A percentile compares a stretch with the other conserved stretches of the same genome.
These are phyloP conservation scores for Onychorhynchus coronatus DNA, from an alignment of 2,113 vertebrate species.

Conservation along the genomic window DNA sequence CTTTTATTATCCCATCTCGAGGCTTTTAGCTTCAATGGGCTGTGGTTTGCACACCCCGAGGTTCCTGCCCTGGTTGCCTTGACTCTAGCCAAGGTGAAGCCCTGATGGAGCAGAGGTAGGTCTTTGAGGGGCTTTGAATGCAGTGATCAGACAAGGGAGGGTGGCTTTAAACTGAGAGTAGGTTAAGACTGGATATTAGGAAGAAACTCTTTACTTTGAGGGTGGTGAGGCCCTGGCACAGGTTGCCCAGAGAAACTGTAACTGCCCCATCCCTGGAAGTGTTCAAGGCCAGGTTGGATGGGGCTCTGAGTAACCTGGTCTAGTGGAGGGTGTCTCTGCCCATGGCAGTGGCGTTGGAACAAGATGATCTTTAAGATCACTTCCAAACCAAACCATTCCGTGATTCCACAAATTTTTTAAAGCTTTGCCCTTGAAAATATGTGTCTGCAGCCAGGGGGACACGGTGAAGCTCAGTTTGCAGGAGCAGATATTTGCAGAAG, in stretches of 20 bases:
- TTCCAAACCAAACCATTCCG: not conserved
- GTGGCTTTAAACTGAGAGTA: not conserved
- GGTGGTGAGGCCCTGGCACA: not conserved
- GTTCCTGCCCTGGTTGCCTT: not conserved
- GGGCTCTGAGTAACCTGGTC: not conserved
- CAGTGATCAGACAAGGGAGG: not conserved
- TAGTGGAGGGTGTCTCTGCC: not conserved
- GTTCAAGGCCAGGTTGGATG: fast-evolving
- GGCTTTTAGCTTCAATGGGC: not conserved
- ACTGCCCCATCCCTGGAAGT: not conserved
- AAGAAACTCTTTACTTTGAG: not conserved
- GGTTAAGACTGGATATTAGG: not conserved
- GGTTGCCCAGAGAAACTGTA: not conserved
- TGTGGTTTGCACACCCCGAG: not conserved
- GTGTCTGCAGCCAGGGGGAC: not conserved
- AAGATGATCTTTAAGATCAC: not conserved
- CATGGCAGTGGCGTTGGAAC: not conserved
- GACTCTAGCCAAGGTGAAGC: not conserved
- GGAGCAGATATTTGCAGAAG: not conserved
- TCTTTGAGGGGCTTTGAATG: not conserved
- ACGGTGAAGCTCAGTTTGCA: not conserved
- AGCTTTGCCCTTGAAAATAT: not conserved
- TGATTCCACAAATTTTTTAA: not conserved
- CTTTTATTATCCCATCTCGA: not conserved
- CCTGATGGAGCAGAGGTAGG: not conserved